Base-by-base conservation (phyloP, 1,140 invertebrate genomes). In the Phymorhynchus buccinoides region DNA sequence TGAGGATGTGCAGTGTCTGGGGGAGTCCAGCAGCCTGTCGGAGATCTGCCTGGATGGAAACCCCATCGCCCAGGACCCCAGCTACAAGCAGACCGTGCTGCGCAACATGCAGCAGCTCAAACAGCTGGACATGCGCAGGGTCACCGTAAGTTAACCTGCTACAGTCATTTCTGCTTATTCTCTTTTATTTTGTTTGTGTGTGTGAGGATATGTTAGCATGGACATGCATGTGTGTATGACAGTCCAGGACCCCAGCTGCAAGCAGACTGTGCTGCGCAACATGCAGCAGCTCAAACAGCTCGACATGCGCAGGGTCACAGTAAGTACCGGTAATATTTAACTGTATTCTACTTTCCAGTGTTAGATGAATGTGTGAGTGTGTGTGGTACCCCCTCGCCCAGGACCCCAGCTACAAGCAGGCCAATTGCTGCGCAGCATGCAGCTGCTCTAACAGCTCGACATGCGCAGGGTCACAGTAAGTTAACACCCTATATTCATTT, bases 41-140 rank as follows among this genome's bases (percentile, higher is more conserved):
- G 97, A 97, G 94, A 95, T 98, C 56, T 96, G 96, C 18, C 95
- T 98, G 68, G 97, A 98, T 92, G 96, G 96, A 37, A 98, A 98
- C 94, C 97, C 97, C 0, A 95, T 98, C 37, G 88, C 89, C 37
- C 89, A 91, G 85, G 92, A 93, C 39, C 89, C 89, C 81, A 89
- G 89, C 88, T 93, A 93, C 87, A 93, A 92, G 84, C 91, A 92
- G 84, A 90, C 88, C 9, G 87, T 93, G 44, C 88, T 93, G 18
- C 82, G 90, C 78, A 89, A 92, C 84, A 91, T 93, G 90, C 90
- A 90, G 80, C 90, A 92, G 80, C 87, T 93, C 35, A 90, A 90
- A 86, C 92, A 92, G 86, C 88, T 93, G 18, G 93, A 93, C 87
- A 92, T 93, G 91, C 93, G 92, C 83, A 62, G 90, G 73, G 89